phyloP scores from a whole-genome alignment of 2,113 vertebrate genomes.

The Ia io region DNA sequence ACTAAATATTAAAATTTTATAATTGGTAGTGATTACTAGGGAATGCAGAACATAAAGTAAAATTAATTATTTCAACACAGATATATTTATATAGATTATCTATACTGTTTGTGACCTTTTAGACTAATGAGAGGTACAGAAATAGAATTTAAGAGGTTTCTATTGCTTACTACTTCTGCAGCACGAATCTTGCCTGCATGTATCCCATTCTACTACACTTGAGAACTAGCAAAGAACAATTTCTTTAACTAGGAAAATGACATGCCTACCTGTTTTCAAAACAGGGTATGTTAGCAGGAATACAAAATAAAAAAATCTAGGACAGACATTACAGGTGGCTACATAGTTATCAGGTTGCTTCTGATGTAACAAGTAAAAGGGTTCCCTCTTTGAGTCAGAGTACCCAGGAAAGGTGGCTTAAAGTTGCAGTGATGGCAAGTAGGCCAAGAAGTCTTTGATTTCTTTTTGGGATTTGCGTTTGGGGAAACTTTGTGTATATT shows the following conservation, averaged over 20 bases:
- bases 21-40: constrained; percentile 49
- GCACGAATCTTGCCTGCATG: background rate
- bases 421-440: background rate
- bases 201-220: background rate
- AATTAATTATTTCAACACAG: background rate
- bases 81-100: background rate
- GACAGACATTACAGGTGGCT: background rate
- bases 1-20: constrained; percentile 63
- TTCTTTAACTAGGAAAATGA: background rate
- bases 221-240: background rate
- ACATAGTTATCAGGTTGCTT: background rate
- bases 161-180: background rate
- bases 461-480: background rate
- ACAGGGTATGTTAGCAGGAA: background rate
- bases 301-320: background rate
- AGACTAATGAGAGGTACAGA: background rate
- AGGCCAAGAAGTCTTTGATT: background rate
- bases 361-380: background rate
- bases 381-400: background rate
- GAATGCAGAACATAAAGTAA: background rate
- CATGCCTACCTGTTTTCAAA: background rate
- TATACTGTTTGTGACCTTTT: background rate
- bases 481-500: background rate
- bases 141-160: background rate
- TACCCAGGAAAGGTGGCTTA: background rate